Conservation (phyloP, 2,797 vertebrate species). For the Borostomias antarcticus region DNA sequence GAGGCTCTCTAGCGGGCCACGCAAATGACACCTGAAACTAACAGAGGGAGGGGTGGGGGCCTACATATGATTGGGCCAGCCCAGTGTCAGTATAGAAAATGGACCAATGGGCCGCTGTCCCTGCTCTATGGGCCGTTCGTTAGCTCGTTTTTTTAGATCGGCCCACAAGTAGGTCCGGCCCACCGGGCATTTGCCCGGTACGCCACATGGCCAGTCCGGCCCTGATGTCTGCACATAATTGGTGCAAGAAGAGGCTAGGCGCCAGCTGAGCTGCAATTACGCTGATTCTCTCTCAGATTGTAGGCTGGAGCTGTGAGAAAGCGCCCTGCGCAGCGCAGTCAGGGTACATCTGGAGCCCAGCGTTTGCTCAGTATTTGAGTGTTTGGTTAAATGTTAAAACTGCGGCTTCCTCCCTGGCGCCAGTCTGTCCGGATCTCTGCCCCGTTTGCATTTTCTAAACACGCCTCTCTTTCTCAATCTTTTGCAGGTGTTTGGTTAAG, state of each 20-base stretch:
- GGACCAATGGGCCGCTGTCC: too few relatives aligned
- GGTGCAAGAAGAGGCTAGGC: conserved; percentile 84
- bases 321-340: conserved; percentile 26
- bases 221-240: conserved; percentile 86
- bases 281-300: conserved; percentile 82
- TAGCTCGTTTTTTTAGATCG: too few relatives aligned
- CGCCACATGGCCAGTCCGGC: too few relatives aligned
- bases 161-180: too few relatives aligned
- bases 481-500: conserved; percentile 96
- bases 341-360: conserved; percentile 91
- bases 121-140: too few relatives aligned
- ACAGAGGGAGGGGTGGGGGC: too few relatives aligned
- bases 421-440: conserved; percentile 96
- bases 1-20: too few relatives aligned
- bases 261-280: conserved; percentile 80
- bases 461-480: conserved; percentile 88
- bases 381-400: conserved; percentile 98
- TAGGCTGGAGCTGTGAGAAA: conserved; percentile 72
- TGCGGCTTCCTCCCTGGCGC: conserved; percentile 98
- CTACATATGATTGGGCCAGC: too few relatives aligned
- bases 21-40: too few relatives aligned
- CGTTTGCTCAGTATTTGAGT: conserved; percentile 91
- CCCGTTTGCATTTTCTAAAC: conserved; percentile 94
- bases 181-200: too few relatives aligned
- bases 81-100: too few relatives aligned